Evolutionary conservation across 2,113 vertebrate species (phyloP).

Genomic region (Colius striatus): DNA sequence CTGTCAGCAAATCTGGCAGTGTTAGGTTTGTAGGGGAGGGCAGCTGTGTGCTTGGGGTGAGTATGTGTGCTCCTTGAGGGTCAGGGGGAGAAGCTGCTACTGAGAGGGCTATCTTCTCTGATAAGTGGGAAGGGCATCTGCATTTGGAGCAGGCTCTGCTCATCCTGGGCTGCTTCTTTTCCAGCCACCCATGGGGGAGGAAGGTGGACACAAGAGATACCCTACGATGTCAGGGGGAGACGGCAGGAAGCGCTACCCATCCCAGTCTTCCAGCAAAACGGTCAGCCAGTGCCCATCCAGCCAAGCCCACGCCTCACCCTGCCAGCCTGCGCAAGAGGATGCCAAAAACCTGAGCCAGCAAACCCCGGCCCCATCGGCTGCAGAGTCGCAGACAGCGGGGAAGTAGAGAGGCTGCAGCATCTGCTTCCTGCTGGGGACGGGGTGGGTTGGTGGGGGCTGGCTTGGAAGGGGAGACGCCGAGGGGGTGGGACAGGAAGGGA

Average conservation of each 20-base stretch:
- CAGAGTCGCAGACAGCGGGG: constrained; percentile 72
- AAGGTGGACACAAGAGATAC: constrained; percentile 89
- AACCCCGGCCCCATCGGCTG: constrained; percentile 66
- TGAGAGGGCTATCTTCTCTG: neutral
- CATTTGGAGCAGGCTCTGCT: neutral
- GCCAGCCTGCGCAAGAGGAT: constrained; percentile 82
- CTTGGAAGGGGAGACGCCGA: neutral
- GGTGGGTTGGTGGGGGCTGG: constrained; percentile 38
- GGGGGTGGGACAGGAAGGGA: constrained; percentile 50
- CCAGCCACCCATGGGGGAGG: constrained; percentile 94
- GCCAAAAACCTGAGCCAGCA: constrained; percentile 86
- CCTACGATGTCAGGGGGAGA: constrained; percentile 82
- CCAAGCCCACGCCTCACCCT: constrained; percentile 67
- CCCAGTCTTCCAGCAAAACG: constrained; percentile 85
- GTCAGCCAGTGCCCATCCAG: constrained; percentile 72
- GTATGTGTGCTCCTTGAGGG: neutral
- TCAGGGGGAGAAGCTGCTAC: neutral
- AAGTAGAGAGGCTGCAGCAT: constrained; percentile 71
- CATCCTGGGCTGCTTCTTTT: constrained; percentile 34
- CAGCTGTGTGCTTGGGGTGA: neutral
- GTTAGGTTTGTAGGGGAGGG: neutral
- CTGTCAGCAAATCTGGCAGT: neutral
- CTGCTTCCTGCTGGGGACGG: constrained; percentile 44
- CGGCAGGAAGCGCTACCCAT: constrained; percentile 88
- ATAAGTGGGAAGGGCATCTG: neutral